These are phyloP conservation scores for Spheniscus mendiculus DNA, from an alignment of 2,113 vertebrate genomes.

Conservation along the genomic window DNA sequence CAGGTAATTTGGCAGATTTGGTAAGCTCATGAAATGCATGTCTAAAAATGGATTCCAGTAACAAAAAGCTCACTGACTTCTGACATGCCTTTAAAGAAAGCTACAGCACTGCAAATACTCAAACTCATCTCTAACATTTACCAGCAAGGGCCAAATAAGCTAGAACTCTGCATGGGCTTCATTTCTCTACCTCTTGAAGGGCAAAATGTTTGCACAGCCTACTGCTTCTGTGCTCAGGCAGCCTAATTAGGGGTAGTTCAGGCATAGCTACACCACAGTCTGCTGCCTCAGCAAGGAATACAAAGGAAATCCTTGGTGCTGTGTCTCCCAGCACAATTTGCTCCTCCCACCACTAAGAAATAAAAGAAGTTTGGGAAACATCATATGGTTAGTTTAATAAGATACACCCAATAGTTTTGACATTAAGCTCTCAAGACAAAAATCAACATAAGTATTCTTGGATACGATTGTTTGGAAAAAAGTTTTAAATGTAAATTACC, in stretches of 20 bases:
- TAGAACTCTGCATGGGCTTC: background rate
- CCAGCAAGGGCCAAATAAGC: background rate
- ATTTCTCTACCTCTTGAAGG: background rate
- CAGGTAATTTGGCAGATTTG: background rate
- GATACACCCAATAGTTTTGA: background rate
- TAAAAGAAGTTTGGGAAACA: background rate
- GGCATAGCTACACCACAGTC: background rate
- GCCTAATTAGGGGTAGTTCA: background rate
- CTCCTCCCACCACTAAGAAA: background rate
- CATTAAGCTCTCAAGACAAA: background rate
- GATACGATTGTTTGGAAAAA: too few relatives aligned
- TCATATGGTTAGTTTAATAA: background rate
- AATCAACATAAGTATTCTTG: background rate
- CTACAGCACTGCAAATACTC: background rate
- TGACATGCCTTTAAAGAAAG: background rate
- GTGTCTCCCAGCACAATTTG: background rate
- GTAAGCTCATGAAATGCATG: fast-evolving
- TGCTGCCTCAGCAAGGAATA: background rate
- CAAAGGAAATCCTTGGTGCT: background rate
- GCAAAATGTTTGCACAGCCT: background rate
- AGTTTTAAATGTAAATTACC: conserved; percentile 33
- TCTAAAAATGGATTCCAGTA: background rate
- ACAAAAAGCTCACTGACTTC: background rate
- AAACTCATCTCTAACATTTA: background rate
- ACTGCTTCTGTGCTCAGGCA: background rate